These are phyloP conservation scores for Borostomias antarcticus DNA, from an alignment of 2,797 vertebrate genomes.

Conservation along the genomic window DNA sequence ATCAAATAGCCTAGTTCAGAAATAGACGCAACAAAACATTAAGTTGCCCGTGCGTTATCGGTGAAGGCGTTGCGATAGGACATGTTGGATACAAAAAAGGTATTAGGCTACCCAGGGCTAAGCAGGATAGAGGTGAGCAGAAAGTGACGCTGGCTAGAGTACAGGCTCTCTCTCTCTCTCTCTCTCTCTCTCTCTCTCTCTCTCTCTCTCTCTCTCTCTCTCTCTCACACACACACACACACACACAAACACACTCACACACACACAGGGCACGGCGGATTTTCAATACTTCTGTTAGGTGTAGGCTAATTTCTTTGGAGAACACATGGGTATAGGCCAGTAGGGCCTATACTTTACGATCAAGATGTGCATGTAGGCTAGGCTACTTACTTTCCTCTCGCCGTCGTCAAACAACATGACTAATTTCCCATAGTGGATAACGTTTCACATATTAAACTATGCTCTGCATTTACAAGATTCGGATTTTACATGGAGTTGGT, in stretches of 20 bases:
- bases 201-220: no score
- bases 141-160: not conserved
- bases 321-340: not conserved
- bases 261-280: not conserved
- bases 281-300: not conserved
- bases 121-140: not conserved
- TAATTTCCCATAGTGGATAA: constrained; percentile 34
- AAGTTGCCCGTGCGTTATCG: not conserved
- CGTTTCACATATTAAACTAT: constrained; percentile 49
- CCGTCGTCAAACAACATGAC: not conserved
- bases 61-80: not conserved
- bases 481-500: not conserved
- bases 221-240: not conserved
- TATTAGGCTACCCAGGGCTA: not conserved
- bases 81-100: not conserved
- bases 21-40: not conserved
- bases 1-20: constrained; percentile 1
- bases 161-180: not conserved
- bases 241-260: constrained; percentile 9
- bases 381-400: not conserved
- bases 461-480: constrained; percentile 41
- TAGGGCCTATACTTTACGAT: no score
- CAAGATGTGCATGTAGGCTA: not conserved
- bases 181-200: not conserved
- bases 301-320: not conserved